phyloP scores from a whole-genome alignment of 1,140 invertebrate species.

The Tetragonula clypearis region DNA sequence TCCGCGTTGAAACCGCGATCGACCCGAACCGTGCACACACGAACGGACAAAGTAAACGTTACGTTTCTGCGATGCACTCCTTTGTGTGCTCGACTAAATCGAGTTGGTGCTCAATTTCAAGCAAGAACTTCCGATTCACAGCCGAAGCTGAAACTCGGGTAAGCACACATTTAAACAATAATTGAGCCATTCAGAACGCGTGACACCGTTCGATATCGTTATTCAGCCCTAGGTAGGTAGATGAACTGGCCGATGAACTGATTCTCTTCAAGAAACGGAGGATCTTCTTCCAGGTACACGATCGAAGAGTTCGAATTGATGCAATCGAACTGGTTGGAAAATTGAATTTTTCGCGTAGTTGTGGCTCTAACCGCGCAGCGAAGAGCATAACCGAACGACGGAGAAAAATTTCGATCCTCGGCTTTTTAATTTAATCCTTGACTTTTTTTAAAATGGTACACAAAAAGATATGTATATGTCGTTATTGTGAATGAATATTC shows the following conservation, averaged over 20 bases:
- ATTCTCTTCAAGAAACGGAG: neutral
- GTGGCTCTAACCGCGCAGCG: no score
- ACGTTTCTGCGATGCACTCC: constrained; percentile 20
- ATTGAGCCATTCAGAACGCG: constrained; percentile 35
- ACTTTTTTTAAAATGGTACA: no score
- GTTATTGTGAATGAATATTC: no score
- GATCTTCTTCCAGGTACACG: neutral
- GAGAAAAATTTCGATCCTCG: no score
- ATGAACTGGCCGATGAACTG: neutral
- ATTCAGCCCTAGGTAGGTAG: neutral
- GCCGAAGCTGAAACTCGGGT: constrained; percentile 21
- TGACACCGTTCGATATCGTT: constrained; percentile 26
- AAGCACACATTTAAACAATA: constrained; percentile 33
- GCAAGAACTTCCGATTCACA: constrained; percentile 27
- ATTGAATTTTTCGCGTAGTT: no score
- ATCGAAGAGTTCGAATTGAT: neutral
- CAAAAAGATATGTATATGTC: no score
- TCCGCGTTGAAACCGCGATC: constrained; percentile 27
- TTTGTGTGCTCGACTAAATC: constrained; percentile 39
- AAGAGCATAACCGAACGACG: no score
- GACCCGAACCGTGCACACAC: constrained; percentile 15
- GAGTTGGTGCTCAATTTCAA: constrained; percentile 36
- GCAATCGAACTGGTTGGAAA: no score
- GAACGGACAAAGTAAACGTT: constrained; percentile 18
- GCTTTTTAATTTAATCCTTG: no score